Conservation (phyloP, 2,113 vertebrate species). For the Laterallus jamaicensis region DNA sequence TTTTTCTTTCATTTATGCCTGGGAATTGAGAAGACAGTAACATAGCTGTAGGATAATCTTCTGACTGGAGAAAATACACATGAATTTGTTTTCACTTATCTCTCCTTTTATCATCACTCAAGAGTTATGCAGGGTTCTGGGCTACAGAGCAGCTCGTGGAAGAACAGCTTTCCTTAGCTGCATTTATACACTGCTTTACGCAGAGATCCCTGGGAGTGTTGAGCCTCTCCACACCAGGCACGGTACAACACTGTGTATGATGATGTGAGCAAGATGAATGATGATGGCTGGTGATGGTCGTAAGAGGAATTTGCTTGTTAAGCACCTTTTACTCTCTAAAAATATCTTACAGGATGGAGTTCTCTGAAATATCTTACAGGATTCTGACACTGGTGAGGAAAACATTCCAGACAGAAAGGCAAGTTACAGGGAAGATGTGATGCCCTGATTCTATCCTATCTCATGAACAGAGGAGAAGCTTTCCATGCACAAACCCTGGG, state of each 20-base stretch:
- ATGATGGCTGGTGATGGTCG: not conserved
- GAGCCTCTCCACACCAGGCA: not conserved
- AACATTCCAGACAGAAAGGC: not conserved
- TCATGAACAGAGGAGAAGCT: not conserved
- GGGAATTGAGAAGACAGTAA: slow-evolving; percentile 17
- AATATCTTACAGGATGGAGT: not conserved
- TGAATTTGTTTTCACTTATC: not conserved
- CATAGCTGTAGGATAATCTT: not conserved
- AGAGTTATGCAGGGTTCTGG: not conserved
- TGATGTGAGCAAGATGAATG: slow-evolving; percentile 25
- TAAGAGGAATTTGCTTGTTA: not conserved
- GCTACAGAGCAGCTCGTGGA: slow-evolving; percentile 60
- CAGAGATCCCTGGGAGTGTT: not conserved
- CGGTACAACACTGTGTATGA: not conserved
- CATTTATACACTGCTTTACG: not conserved
- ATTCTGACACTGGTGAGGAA: not conserved
- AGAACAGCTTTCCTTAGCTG: slow-evolving; percentile 24
- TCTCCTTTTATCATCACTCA: not conserved
- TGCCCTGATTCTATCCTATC: not conserved
- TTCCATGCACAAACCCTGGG: not conserved
- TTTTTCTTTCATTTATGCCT: slow-evolving; percentile 32
- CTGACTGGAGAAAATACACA: not conserved
- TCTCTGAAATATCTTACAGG: not conserved
- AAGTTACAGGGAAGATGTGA: not conserved
- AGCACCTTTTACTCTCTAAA: not conserved